Evolutionary conservation across 2,797 vertebrate genomes (phyloP), one percentile per base, ranked within the genome.

Genomic region (Clarias platycephalus): DNA sequence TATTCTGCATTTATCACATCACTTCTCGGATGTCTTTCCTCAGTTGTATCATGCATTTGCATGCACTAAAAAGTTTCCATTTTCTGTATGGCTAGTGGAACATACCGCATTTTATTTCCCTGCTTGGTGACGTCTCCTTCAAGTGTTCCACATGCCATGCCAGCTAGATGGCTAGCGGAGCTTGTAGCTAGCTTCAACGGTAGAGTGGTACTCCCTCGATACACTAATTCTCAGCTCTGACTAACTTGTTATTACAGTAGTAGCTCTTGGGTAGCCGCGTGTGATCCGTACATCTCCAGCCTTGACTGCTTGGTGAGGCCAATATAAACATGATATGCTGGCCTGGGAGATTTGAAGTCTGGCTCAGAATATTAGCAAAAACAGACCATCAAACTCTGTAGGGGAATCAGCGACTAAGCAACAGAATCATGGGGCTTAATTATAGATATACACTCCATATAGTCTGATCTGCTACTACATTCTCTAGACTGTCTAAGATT

Each of bases 311-410:
- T 49, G 13, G 0, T 2, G 26, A 26, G 13, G 22, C 40, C 37
- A 71, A 15, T 26, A 72, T 28, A 74, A 74, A 26, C 44, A 74
- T 75, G 26, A 76, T 26, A 10, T 76, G 26, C 53, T 75, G 57
- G 53, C 6, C 26, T 55, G n/a, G 24, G 12, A 55, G 49, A 28
- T 75, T 28, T n/a, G 13, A 44, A 72, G 24, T 16, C 15, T 57
- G 18, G 72, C 6, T 10, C 18, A 57, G 16, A 20, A 53, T 28
- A 7, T 6, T 26, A 53, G 49, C 16, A 75, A 66, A 66, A 57
- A 44, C 40, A 49, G 22, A 24, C 40, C 2, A 49, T 10, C 37
- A 70, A 40, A 53, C n/a, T n/a, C 37, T 71, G 10, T n/a, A 71
- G 67, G 40, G 24, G 20, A 70, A 40, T 24, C 34, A 12, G 40